Evolutionary conservation across 2,888 invertebrate species (phyloP), one percentile per base, ranked within the genome.

Genomic region (Chaetoderma sp.): DNA sequence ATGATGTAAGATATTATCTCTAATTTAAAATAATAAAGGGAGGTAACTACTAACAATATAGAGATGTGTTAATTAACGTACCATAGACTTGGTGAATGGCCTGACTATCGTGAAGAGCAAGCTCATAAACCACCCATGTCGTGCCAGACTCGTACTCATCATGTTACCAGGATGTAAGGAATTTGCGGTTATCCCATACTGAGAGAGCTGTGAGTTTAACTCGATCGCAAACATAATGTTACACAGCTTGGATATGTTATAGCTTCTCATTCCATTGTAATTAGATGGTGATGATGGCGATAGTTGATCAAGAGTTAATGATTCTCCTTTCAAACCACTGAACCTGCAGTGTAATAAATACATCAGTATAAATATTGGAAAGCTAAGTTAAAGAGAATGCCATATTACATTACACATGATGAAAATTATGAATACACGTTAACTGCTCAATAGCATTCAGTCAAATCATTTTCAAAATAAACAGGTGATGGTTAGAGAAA

Each of bases 31-130:
- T n/a, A n/a, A n/a, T n/a, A n/a, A n/a, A n/a, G n/a, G n/a, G n/a
- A n/a, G n/a, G n/a, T n/a, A n/a, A n/a, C n/a, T n/a, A n/a, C n/a
- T n/a, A n/a, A n/a, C n/a, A n/a, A n/a, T n/a, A n/a, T n/a, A n/a
- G n/a, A n/a, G n/a, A n/a, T n/a, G n/a, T n/a, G n/a, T n/a, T n/a
- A n/a, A n/a, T n/a, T n/a, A n/a, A n/a, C 90, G 89, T 88, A 95
- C 95, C 90, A 96, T 84, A 27, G 95, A 94, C 86, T 98, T 98
- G 0, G 97, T 96, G 86, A 98, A 98, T 6, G 97, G 97, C 62
- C 95, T 89, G 13, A 93, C 93, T 1, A 96, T 33, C n/a, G 90
- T 89, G 83, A 94, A 96, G 0, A 93, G 82, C 0, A 95, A 75
- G 74, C 92, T 88, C 82, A 92, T 94, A 23, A 93, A 79, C 94